A percentile compares a stretch with the other conserved stretches of the same genome.
These are phyloP conservation scores for Microctenopoma steveboyesi DNA, from an alignment of 2,797 vertebrate species.

Conservation along the genomic window DNA sequence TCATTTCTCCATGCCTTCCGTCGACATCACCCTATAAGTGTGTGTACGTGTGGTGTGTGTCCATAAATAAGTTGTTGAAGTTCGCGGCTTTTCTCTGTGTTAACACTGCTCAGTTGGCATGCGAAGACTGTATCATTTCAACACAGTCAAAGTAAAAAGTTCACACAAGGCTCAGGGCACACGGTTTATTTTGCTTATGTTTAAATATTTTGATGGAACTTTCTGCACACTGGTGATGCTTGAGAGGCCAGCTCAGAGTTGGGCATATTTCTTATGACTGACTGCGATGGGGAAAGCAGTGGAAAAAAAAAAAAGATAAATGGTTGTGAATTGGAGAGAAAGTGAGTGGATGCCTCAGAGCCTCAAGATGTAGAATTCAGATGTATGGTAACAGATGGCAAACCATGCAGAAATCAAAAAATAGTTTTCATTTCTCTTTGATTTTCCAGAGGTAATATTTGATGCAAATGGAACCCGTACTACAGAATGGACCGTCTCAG, in stretches of 20 bases:
- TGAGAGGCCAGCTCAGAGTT: slow-evolving; percentile 65
- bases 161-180: slow-evolving; percentile 50
- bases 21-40: slow-evolving; percentile 41
- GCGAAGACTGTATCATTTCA: slow-evolving; percentile 48
- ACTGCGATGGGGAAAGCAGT: slow-evolving; percentile 50
- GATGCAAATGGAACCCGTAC: slow-evolving; percentile 76
- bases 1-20: slow-evolving; percentile 59
- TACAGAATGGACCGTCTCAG: slow-evolving; percentile 71
- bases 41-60: slow-evolving; percentile 38
- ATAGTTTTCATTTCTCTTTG: slow-evolving; percentile 80
- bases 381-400: slow-evolving; percentile 83
- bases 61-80: slow-evolving; percentile 54
- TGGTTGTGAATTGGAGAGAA: slow-evolving; percentile 63
- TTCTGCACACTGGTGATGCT: slow-evolving; percentile 60
- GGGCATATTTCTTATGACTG: slow-evolving; percentile 63
- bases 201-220: slow-evolving; percentile 77
- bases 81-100: slow-evolving; percentile 43
- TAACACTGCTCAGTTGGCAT: slow-evolving; percentile 54
- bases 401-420: slow-evolving; percentile 82
- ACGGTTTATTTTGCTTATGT: slow-evolving; percentile 65
- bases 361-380: slow-evolving; percentile 69
- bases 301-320: slow-evolving; percentile 40
- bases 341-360: slow-evolving; percentile 72
- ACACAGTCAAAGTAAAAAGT: slow-evolving; percentile 45
- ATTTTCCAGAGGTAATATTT: slow-evolving; percentile 80